Evolutionary conservation across 1,140 invertebrate species (phyloP).

Genomic region (Zaprionus capensis): DNA sequence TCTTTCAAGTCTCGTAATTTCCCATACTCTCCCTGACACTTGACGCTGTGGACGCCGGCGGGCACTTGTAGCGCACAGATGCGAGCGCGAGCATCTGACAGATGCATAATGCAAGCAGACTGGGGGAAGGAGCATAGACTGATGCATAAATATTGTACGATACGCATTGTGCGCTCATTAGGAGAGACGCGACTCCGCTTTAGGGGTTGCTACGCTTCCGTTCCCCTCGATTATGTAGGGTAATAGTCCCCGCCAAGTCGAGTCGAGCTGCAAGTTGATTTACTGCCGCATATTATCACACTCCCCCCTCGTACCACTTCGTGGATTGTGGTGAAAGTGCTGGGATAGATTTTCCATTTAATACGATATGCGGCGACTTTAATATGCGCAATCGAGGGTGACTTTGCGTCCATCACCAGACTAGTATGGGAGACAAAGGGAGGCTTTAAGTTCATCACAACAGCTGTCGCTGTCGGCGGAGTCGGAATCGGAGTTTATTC

Average conservation of each 20-base stretch:
- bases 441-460: constrained; percentile 37
- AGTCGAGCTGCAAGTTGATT: constrained; percentile 37
- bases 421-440: constrained; percentile 1
- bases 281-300: constrained; percentile 41
- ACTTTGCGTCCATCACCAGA: constrained; percentile 28
- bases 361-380: constrained; percentile 7
- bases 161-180: constrained; percentile 29
- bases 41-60: constrained; percentile 16
- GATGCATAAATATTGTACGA: constrained; percentile 3
- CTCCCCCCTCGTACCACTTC: constrained; percentile 7
- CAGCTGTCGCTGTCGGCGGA: constrained; percentile 20
- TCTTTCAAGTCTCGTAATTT: not conserved
- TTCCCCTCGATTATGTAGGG: constrained; percentile 49
- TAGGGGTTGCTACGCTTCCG: constrained; percentile 30
- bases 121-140: not conserved
- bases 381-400: constrained; percentile 50
- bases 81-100: constrained; percentile 32
- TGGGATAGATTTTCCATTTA: constrained; percentile 34
- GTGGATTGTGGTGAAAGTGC: constrained; percentile 41
- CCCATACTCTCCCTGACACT: constrained; percentile 23
- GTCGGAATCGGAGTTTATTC: constrained; percentile 61
- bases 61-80: constrained; percentile 41
- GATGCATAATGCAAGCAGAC: constrained; percentile 47
- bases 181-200: constrained; percentile 9
- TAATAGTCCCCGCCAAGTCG: constrained; percentile 26